phyloP scores from a whole-genome alignment of 2,113 vertebrate genomes.

The Neoarius graeffei region DNA sequence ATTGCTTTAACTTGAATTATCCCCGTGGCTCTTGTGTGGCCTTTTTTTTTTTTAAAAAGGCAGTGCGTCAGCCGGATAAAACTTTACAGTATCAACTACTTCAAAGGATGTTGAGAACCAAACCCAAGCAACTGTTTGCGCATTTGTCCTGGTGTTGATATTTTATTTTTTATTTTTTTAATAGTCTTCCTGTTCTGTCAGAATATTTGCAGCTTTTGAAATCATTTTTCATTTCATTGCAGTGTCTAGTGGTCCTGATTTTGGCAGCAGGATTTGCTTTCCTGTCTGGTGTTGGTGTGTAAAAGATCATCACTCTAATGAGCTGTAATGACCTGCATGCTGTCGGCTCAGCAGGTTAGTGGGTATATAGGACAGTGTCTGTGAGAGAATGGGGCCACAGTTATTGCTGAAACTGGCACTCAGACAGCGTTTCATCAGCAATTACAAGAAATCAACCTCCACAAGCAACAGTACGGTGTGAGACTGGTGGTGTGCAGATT shows the following conservation, averaged over 20 bases:
- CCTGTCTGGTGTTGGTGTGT: background rate
- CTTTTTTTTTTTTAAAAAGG: background rate
- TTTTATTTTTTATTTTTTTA: background rate
- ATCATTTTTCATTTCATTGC: background rate
- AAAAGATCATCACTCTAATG: background rate
- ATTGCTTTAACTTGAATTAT: background rate
- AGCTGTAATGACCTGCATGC: background rate
- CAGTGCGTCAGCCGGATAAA: background rate
- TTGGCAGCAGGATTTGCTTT: background rate
- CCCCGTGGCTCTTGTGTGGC: background rate
- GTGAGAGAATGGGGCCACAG: background rate
- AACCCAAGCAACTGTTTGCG: background rate
- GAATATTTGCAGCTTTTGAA: background rate
- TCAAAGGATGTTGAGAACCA: background rate
- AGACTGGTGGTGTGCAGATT: conserved; percentile 39
- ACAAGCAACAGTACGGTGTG: background rate
- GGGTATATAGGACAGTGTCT: conserved; percentile 10
- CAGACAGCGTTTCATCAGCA: background rate
- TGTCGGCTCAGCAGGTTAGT: background rate
- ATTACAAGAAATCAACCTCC: background rate
- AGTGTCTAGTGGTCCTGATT: background rate
- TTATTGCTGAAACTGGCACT: conserved; percentile 18
- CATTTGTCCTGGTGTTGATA: background rate
- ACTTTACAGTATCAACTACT: background rate
- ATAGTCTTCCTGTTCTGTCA: background rate